Percentiles rank a stretch among this genome's conserved stretches.
Evolutionary conservation across 1,140 invertebrate species (phyloP).

Genomic region (Brachionus manjavacas): DNA sequence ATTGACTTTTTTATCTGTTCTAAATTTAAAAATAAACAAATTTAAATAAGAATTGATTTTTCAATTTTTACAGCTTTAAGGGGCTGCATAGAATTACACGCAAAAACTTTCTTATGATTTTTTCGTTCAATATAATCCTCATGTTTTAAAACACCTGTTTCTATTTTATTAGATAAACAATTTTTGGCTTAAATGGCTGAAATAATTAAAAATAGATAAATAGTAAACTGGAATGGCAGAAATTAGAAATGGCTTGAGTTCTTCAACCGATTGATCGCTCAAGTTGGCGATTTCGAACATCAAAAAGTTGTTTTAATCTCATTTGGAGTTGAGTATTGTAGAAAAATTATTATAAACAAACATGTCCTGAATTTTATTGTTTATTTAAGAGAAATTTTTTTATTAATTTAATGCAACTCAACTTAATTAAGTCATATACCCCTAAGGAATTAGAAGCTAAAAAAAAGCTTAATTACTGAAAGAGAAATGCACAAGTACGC

Average conservation of each 20-base stretch:
- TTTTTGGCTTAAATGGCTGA: neutral
- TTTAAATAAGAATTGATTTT: neutral
- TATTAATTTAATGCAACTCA: constrained; percentile 51
- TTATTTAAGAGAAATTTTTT: constrained; percentile 30
- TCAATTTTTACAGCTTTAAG: no score
- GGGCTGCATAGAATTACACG: no score
- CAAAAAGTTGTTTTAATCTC: neutral
- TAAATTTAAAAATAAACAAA: neutral
- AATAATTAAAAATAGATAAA: neutral
- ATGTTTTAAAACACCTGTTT: neutral
- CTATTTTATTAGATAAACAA: neutral
- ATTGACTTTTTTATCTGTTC: neutral
- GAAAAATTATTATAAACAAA: constrained; percentile 36
- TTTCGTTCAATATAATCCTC: neutral
- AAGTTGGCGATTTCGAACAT: neutral
- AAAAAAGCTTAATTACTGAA: neutral
- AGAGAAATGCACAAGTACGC: neutral
- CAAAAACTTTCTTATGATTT: neutral
- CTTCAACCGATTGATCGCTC: neutral
- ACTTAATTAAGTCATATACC: neutral
- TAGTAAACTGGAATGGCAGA: neutral
- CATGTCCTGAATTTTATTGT: constrained; percentile 40
- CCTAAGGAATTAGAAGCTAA: neutral
- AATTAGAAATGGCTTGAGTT: neutral
- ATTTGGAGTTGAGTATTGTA: neutral